Conservation (phyloP, 2,888 invertebrate species). For the Thereva nobilitata region DNA sequence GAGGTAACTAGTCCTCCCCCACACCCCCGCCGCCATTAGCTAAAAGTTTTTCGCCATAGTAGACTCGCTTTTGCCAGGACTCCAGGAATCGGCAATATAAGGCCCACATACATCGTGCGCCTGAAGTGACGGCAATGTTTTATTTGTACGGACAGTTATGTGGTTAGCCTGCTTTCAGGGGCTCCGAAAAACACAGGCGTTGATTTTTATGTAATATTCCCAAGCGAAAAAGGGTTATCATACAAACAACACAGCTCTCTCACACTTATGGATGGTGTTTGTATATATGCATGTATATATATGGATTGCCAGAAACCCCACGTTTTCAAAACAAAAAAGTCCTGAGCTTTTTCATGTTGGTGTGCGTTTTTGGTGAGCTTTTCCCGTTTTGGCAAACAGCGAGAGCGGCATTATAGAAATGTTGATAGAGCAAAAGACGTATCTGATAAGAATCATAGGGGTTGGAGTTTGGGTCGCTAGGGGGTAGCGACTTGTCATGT, state of each 20-base stretch:
- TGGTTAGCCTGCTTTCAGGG: constrained; percentile 24
- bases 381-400: background rate
- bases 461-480: constrained; percentile 29
- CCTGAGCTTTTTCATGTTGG: constrained; percentile 11
- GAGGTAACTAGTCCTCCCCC: too few relatives aligned
- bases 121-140: background rate
- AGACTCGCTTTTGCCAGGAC: too few relatives aligned
- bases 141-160: constrained; percentile 26
- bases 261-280: background rate
- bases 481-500: constrained; percentile 34
- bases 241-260: constrained; percentile 22
- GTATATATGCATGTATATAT: constrained; percentile 28
- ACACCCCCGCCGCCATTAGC: too few relatives aligned
- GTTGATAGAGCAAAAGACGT: constrained; percentile 23
- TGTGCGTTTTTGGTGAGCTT: constrained; percentile 18
- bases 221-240: constrained; percentile 25
- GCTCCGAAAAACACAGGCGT: constrained; percentile 28
- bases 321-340: background rate
- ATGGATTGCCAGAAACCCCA: too few relatives aligned
- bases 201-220: constrained; percentile 30
- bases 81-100: too few relatives aligned
- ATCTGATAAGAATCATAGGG: constrained; percentile 33
- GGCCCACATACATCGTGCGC: too few relatives aligned
- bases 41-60: too few relatives aligned
- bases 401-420: constrained; percentile 15